A percentile compares a stretch with the other conserved stretches of the same genome.
Evolutionary conservation across 2,797 vertebrate genomes (phyloP).

Genomic region (Erpetoichthys calabaricus): DNA sequence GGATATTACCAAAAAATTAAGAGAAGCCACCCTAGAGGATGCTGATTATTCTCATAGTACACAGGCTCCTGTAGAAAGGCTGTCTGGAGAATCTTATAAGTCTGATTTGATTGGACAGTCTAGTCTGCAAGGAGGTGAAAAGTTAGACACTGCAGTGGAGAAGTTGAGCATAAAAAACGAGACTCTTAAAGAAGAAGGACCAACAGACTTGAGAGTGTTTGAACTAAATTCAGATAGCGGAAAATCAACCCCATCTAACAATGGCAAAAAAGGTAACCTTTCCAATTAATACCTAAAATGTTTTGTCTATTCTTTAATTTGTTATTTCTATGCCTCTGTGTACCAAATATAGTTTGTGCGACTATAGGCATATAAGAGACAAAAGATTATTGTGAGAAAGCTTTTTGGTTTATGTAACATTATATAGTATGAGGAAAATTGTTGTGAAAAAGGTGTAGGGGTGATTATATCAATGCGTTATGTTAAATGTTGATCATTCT

Average conservation of each 20-base stretch:
- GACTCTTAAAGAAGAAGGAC: slow-evolving; percentile 60
- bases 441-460: too few relatives aligned
- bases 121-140: slow-evolving; percentile 13
- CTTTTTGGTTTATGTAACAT: too few relatives aligned
- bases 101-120: slow-evolving; percentile 24
- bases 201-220: slow-evolving; percentile 82
- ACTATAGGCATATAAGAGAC: too few relatives aligned
- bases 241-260: slow-evolving; percentile 95
- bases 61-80: slow-evolving; percentile 7
- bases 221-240: slow-evolving; percentile 96
- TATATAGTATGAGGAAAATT: too few relatives aligned
- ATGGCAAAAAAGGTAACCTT: slow-evolving; percentile 85
- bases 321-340: too few relatives aligned
- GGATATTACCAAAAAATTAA: slow-evolving; percentile 46
- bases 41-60: slow-evolving; percentile 22
- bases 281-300: background rate
- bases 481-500: too few relatives aligned
- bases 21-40: slow-evolving; percentile 52
- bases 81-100: slow-evolving; percentile 12
- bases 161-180: slow-evolving; percentile 45
- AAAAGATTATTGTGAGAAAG: too few relatives aligned
- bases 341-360: too few relatives aligned
- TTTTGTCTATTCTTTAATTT: background rate
- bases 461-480: too few relatives aligned
- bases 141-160: slow-evolving; percentile 18